These are phyloP conservation scores for Ochropacha duplaris DNA, from an alignment of 2,888 invertebrate species.

Conservation along the genomic window DNA sequence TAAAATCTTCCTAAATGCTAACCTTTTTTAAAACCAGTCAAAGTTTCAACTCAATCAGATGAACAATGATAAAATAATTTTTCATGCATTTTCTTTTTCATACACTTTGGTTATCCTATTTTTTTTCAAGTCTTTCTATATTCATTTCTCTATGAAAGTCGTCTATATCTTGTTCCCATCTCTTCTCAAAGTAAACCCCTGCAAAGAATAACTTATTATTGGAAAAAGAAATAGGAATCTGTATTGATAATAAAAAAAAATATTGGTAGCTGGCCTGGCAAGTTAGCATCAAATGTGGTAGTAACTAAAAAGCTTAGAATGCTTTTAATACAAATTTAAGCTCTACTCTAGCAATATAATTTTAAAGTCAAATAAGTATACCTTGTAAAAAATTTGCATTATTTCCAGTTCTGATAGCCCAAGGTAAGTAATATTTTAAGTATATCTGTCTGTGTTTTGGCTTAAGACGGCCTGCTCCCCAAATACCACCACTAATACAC, in stretches of 20 bases:
- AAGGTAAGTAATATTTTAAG: conserved; percentile 89
- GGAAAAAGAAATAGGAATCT: not conserved
- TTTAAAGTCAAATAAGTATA: conserved; percentile 12
- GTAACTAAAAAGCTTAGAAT: too few species aligned
- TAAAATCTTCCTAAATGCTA: too few species aligned
- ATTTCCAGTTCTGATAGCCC: conserved; percentile 91
- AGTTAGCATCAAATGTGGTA: too few species aligned
- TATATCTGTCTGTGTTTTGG: conserved; percentile 93
- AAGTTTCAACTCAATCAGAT: too few species aligned
- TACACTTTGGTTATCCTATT: conserved; percentile 25
- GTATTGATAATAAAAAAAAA: too few species aligned
- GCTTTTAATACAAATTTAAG: too few species aligned
- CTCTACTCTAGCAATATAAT: not conserved
- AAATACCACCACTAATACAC: conserved; percentile 96
- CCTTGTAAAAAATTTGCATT: conserved; percentile 91
- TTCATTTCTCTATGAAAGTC: conserved; percentile 92
- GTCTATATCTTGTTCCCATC: conserved; percentile 94
- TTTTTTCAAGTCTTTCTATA: conserved; percentile 82
- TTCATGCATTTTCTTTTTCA: too few species aligned
- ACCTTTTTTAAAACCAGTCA: too few species aligned
- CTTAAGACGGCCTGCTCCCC: conserved; percentile 93
- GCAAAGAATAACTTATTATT: conserved; percentile 25
- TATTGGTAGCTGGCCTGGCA: too few species aligned
- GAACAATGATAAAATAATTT: too few species aligned
- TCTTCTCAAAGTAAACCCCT: conserved; percentile 93